Percentiles rank a stretch among this genome's conserved stretches.
These are phyloP conservation scores for Pseudomyrmex concolor DNA, from an alignment of 1,140 invertebrate genomes.

Conservation along the genomic window DNA sequence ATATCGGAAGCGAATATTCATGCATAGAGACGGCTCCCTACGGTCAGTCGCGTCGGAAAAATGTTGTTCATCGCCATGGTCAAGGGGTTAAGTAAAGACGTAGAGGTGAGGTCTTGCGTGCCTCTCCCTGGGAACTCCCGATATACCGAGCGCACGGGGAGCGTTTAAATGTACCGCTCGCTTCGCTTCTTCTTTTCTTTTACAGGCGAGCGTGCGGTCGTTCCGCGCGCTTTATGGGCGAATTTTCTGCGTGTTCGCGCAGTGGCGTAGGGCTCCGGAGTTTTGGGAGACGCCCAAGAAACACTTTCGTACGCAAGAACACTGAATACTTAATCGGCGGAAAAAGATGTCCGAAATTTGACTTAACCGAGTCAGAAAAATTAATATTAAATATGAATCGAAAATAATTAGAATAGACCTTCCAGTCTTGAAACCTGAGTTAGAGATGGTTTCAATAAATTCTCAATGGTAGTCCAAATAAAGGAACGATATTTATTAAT, in stretches of 20 bases:
- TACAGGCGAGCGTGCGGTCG: slow-evolving; percentile 45
- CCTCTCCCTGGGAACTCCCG: slow-evolving; percentile 59
- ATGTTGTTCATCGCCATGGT: slow-evolving; percentile 64
- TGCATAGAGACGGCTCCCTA: slow-evolving; percentile 28
- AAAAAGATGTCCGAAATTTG: neutral
- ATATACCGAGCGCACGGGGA: slow-evolving; percentile 37
- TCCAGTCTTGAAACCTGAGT: no score
- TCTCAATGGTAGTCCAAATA: no score
- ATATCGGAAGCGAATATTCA: slow-evolving; percentile 31
- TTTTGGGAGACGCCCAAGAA: neutral
- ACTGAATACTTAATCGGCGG: neutral
- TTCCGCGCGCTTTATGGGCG: slow-evolving; percentile 55
- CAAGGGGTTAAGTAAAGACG: slow-evolving; percentile 71
- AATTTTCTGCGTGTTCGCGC: slow-evolving; percentile 58
- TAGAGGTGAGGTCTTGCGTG: slow-evolving; percentile 46
- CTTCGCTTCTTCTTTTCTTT: slow-evolving; percentile 57
- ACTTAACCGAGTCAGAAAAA: neutral
- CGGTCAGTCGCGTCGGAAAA: slow-evolving; percentile 61
- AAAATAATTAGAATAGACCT: no score
- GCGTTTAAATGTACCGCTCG: slow-evolving; percentile 64
- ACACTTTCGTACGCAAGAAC: neutral
- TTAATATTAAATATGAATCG: no score
- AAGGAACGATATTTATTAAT: no score
- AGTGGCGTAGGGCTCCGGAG: slow-evolving; percentile 31
- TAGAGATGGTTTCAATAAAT: no score